A percentile compares a stretch with the other conserved stretches of the same genome.
phyloP scores from a whole-genome alignment of 2,888 invertebrate species.

The Drosophila demipolita region DNA sequence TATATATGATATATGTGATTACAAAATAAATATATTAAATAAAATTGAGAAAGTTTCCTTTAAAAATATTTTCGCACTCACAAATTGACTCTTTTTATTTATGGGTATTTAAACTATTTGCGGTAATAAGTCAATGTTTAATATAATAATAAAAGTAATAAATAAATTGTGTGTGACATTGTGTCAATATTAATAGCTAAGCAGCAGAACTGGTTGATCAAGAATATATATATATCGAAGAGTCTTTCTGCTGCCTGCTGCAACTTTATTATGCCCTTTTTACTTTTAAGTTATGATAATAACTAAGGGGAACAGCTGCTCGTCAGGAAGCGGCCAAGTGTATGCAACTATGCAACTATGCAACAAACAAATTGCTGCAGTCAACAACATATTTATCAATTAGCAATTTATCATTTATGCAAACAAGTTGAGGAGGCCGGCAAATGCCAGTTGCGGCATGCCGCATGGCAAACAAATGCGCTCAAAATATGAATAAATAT shows the following conservation, averaged over 20 bases:
- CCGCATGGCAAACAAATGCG: conserved; percentile 46
- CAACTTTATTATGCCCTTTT: not conserved
- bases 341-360: not conserved
- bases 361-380: not conserved
- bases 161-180: not conserved
- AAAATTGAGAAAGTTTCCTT: not conserved
- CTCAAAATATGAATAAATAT: conserved; percentile 38
- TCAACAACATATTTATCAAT: conserved; percentile 64
- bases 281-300: not conserved
- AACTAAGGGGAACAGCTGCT: not conserved
- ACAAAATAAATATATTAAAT: not conserved
- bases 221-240: not conserved
- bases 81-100: not conserved
- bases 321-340: conserved; percentile 1
- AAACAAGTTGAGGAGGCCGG: conserved; percentile 54
- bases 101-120: not conserved
- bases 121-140: not conserved
- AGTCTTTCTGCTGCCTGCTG: not conserved
- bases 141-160: not conserved
- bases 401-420: conserved; percentile 70
- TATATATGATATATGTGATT: no score
- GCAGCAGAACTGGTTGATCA: not conserved
- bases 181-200: not conserved
- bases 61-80: not conserved
- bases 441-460: conserved; percentile 31